Evolutionary conservation across 2,888 invertebrate genomes (phyloP).

Genomic region (Heliconius sara): DNA sequence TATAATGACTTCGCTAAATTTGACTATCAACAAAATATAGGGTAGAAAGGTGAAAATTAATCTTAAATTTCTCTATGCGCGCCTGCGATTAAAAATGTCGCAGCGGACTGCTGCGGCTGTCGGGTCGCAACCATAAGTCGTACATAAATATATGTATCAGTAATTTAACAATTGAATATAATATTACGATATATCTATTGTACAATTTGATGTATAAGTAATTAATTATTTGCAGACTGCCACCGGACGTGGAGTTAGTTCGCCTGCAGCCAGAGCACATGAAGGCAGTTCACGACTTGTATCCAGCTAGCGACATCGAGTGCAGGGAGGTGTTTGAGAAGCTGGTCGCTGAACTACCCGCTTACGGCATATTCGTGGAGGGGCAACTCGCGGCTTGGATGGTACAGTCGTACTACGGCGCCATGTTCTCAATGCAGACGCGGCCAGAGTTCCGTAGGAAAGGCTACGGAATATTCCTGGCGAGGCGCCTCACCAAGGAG

Average conservation of each 20-base stretch:
- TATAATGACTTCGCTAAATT: too few relatives aligned
- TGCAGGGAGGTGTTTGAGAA: slow-evolving; percentile 92
- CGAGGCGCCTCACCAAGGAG: slow-evolving; percentile 86
- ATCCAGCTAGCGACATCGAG: slow-evolving; percentile 95
- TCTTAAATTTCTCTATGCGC: too few relatives aligned
- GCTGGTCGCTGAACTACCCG: slow-evolving; percentile 90
- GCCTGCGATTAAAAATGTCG: too few relatives aligned
- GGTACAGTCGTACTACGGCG: slow-evolving; percentile 95
- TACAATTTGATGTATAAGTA: neutral
- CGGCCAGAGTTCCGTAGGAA: slow-evolving; percentile 89
- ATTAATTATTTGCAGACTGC: slow-evolving; percentile 66
- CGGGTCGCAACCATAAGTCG: too few relatives aligned
- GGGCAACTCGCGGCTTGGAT: slow-evolving; percentile 94
- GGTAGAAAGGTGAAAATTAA: too few relatives aligned
- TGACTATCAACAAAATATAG: too few relatives aligned
- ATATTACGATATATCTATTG: too few relatives aligned
- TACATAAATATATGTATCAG: too few relatives aligned
- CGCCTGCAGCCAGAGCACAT: slow-evolving; percentile 91
- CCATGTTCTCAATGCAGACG: slow-evolving; percentile 96
- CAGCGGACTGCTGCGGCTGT: too few relatives aligned
- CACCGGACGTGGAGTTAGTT: slow-evolving; percentile 89
- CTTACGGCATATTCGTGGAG: slow-evolving; percentile 90
- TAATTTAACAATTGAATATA: too few relatives aligned
- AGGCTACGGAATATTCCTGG: slow-evolving; percentile 90
- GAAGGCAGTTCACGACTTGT: slow-evolving; percentile 92